Base-by-base conservation (phyloP, 2,797 vertebrate genomes). In the Chloroceryle inda region DNA sequence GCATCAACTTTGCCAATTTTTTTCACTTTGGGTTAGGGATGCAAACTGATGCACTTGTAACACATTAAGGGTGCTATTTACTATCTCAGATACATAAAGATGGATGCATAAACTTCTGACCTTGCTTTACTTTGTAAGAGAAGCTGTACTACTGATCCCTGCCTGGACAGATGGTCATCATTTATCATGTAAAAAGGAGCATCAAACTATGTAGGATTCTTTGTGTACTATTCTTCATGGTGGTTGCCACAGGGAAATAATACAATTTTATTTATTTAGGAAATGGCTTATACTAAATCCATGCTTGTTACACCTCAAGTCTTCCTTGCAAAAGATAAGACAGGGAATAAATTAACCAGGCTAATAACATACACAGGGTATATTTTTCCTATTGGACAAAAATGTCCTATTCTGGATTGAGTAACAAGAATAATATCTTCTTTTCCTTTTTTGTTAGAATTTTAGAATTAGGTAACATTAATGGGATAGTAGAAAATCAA, bases 101-200 rank as follows among this genome's bases (percentile, higher is more conserved):
- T 9, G 44, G 35, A 69, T 79, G 21, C 47, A 63, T 74, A 81
- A 86, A 75, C 58, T 81, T 93, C 84, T 95, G 64, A 64, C 61
- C 49, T 94, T 88, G 31, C 37, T 59, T 93, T 78, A 66, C 45
- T 84, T 92, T 73, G 31, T 81, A 88, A 68, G 40, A 86, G 35
- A 90, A 93, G 47, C 59, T 2, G 2, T 77, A 31, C 53, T 72
- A 35, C 63, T 79, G 59, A 79, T 79, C 35, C 53, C 37, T 88
- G 45, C 23, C 50, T 55, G 42, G 62, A 84, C 62, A 86, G 59
- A 26, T 73, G 55, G 27, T 73, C 38, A 44, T 88, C 18, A 84
- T 88, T 92, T 84, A 40, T 90, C 50, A 81, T 56, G 27, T 62
- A 42, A 91, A 90, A 95, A 73, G 31, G 55, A 86, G 9, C 62